Evolutionary conservation across 2,888 invertebrate species (phyloP).

Genomic region (Diloba caeruleocephala): DNA sequence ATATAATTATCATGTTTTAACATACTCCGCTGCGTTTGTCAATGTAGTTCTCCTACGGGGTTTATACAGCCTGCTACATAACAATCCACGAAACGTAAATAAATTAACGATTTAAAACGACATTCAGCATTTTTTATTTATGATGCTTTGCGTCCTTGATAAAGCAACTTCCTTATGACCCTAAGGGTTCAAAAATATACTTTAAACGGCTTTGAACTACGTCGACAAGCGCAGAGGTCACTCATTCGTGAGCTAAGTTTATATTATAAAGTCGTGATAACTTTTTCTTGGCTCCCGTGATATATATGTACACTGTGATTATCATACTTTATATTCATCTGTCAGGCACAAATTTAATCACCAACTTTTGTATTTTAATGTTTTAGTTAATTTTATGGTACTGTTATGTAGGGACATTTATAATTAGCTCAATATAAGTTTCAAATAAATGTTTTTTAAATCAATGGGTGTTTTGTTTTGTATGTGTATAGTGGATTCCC

Average conservation of each 20-base stretch:
- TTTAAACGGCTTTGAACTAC: constrained; percentile 17
- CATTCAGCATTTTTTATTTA: constrained; percentile 1
- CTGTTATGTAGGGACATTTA: constrained; percentile 52
- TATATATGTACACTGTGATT: constrained; percentile 53
- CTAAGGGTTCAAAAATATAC: constrained; percentile 47
- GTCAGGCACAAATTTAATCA: constrained; percentile 65
- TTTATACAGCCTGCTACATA: constrained; percentile 19
- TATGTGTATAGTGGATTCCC: constrained; percentile 37
- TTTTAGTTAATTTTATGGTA: constrained; percentile 32
- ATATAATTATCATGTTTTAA: constrained; percentile 73
- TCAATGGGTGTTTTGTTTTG: constrained; percentile 4
- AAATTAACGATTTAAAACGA: constrained; percentile 13
- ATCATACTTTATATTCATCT: constrained; percentile 51
- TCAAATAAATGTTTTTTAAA: constrained; percentile 4
- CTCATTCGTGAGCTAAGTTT: constrained; percentile 45
- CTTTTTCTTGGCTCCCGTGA: constrained; percentile 44
- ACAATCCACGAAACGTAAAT: constrained; percentile 13
- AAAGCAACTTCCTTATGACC: constrained; percentile 1
- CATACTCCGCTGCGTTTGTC: constrained; percentile 56
- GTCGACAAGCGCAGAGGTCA: constrained; percentile 38
- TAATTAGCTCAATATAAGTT: constrained; percentile 28
- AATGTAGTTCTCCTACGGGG: constrained; percentile 39
- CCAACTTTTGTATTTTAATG: constrained; percentile 48
- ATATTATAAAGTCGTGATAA: constrained; percentile 50
- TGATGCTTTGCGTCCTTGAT: not conserved